phyloP scores from a whole-genome alignment of 2,888 invertebrate species.

The Nasonovia ribisnigri region DNA sequence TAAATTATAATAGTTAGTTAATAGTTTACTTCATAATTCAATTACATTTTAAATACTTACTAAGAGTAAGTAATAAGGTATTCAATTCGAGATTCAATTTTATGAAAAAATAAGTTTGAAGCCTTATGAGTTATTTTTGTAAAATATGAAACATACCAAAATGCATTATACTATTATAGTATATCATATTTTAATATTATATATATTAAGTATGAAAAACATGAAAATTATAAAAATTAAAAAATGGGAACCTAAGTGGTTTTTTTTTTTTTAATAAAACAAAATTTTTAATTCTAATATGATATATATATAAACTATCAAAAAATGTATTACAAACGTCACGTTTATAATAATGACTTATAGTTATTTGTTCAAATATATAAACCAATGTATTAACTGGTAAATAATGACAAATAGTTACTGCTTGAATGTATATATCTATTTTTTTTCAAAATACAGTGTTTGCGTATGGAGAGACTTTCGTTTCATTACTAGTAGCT shows the following conservation, averaged over 20 bases:
- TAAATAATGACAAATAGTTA: not conserved
- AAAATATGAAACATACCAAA: not conserved
- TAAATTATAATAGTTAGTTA: no score
- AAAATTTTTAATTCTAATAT: no score
- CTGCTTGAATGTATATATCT: not conserved
- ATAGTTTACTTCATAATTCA: not conserved
- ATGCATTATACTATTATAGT: not conserved
- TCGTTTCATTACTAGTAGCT: conserved; percentile 78
- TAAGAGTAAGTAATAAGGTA: not conserved
- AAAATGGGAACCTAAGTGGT: no score
- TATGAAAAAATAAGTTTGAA: not conserved
- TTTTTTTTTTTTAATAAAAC: no score
- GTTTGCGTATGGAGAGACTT: conserved; percentile 82
- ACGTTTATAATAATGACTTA: not conserved
- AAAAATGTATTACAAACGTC: no score
- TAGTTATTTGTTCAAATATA: not conserved
- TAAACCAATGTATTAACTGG: not conserved
- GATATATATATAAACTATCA: no score
- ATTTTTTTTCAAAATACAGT: conserved; percentile 72
- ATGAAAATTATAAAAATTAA: no score
- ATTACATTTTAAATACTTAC: not conserved
- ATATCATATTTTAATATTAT: not conserved
- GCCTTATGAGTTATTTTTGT: no score
- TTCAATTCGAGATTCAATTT: not conserved
- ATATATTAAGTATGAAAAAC: not conserved